These are phyloP conservation scores for Leptarthrus brevirostris DNA, from an alignment of 2,888 invertebrate genomes.

Conservation along the genomic window DNA sequence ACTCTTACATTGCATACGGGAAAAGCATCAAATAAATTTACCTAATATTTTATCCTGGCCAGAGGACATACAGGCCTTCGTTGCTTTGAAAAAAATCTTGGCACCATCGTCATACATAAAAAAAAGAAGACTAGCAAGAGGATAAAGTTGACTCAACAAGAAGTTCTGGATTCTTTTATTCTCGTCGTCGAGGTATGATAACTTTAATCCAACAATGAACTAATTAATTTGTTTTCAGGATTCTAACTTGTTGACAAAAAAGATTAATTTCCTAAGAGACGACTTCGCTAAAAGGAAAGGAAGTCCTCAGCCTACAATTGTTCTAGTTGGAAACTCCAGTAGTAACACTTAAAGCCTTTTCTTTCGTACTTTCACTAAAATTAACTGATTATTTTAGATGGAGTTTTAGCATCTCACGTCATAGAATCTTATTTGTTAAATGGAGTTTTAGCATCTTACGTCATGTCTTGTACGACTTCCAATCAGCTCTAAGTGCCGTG, in stretches of 20 bases:
- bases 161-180: conserved; percentile 16
- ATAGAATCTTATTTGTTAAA: not conserved
- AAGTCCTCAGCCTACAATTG: not conserved
- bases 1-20: not conserved
- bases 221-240: not conserved
- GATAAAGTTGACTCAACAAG: conserved; percentile 3
- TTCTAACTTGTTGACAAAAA: not conserved
- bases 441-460: not conserved
- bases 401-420: not conserved
- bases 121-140: not conserved
- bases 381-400: not conserved
- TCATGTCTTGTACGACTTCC: not conserved
- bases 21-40: not conserved
- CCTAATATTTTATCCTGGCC: not conserved
- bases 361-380: not conserved
- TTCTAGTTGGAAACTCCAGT: not conserved
- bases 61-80: not conserved
- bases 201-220: not conserved
- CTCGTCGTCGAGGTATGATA: not conserved
- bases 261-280: not conserved
- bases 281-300: not conserved
- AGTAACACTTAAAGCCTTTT: not conserved
- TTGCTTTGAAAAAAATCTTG: not conserved
- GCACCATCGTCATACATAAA: not conserved
- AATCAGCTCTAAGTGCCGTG: not conserved